Percentiles rank a stretch among this genome's conserved stretches.
phyloP scores from a whole-genome alignment of 2,888 invertebrate genomes.

The Perizoma affinitatum region DNA sequence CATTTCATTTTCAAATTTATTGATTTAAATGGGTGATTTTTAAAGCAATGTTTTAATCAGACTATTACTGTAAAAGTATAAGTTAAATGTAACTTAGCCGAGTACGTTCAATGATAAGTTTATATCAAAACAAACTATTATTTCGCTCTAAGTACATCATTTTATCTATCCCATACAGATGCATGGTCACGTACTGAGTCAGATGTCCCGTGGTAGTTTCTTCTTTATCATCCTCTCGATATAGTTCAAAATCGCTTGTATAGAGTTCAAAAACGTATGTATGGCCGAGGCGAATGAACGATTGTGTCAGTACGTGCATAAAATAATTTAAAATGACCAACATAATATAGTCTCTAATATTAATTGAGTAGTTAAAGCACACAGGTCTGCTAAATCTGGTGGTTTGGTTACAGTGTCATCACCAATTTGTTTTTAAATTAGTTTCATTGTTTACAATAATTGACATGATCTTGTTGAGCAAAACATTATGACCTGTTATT shows the following conservation, averaged over 20 bases:
- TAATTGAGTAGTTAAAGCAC: slow-evolving; percentile 33
- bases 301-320: slow-evolving; percentile 64
- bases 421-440: slow-evolving; percentile 56
- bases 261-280: slow-evolving; percentile 44
- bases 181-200: slow-evolving; percentile 47
- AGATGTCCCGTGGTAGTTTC: slow-evolving; percentile 26
- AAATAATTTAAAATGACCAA: slow-evolving; percentile 51
- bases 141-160: slow-evolving; percentile 44
- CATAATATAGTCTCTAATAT: slow-evolving; percentile 36
- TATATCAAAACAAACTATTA: slow-evolving; percentile 45
- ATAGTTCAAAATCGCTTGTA: slow-evolving; percentile 31
- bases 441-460: slow-evolving; percentile 38
- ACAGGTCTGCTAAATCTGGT: slow-evolving; percentile 38
- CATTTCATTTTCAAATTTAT: too few relatives aligned
- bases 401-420: slow-evolving; percentile 50
- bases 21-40: too few relatives aligned
- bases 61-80: slow-evolving; percentile 28
- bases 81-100: slow-evolving; percentile 15
- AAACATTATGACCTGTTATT: slow-evolving; percentile 8
- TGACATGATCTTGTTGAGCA: slow-evolving; percentile 21
- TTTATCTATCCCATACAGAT: slow-evolving; percentile 50
- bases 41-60: not conserved
- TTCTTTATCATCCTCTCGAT: slow-evolving; percentile 19
- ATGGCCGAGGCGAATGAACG: slow-evolving; percentile 61
- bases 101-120: slow-evolving; percentile 21